Evolutionary conservation across 1,140 invertebrate species (phyloP).

Genomic region (Diabrotica undecimpunctata): DNA sequence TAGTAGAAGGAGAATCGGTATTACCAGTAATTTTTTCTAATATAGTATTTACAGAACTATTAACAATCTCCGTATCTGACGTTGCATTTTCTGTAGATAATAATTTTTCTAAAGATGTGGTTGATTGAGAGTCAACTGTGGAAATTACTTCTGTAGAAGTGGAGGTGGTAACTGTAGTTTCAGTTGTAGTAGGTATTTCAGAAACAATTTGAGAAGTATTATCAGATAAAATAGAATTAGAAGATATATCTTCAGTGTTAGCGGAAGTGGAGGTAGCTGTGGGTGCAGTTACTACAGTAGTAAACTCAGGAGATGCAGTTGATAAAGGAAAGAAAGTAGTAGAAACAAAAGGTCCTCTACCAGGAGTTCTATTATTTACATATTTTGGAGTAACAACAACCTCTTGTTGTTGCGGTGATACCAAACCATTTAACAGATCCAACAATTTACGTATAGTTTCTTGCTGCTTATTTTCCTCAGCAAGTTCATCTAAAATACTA

Average conservation of each 20-base stretch:
- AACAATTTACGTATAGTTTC: slow-evolving; percentile 39
- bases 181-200: slow-evolving; percentile 9
- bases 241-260: not conserved
- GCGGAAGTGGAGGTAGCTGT: slow-evolving; percentile 12
- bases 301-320: slow-evolving; percentile 6
- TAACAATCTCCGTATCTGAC: not conserved
- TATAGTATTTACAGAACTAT: slow-evolving; percentile 12
- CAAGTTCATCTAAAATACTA: slow-evolving; percentile 34
- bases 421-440: slow-evolving; percentile 36
- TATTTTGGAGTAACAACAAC: slow-evolving; percentile 40
- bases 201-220: not conserved
- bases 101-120: slow-evolving; percentile 25
- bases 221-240: too few species aligned
- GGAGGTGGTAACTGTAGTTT: slow-evolving; percentile 15
- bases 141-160: slow-evolving; percentile 8
- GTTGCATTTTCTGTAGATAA: not conserved
- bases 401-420: slow-evolving; percentile 28
- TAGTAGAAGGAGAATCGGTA: slow-evolving; percentile 30
- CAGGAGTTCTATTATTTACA: slow-evolving; percentile 19
- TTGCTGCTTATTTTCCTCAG: slow-evolving; percentile 39
- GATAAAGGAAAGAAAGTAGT: slow-evolving; percentile 16
- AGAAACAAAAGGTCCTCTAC: slow-evolving; percentile 16
- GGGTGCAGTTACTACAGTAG: not conserved
- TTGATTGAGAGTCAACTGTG: slow-evolving; percentile 23
- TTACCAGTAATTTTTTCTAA: slow-evolving; percentile 10